Percentiles rank a stretch among this genome's conserved stretches.
phyloP scores from a whole-genome alignment of 2,888 invertebrate genomes.

The Nomada ruficornis region DNA sequence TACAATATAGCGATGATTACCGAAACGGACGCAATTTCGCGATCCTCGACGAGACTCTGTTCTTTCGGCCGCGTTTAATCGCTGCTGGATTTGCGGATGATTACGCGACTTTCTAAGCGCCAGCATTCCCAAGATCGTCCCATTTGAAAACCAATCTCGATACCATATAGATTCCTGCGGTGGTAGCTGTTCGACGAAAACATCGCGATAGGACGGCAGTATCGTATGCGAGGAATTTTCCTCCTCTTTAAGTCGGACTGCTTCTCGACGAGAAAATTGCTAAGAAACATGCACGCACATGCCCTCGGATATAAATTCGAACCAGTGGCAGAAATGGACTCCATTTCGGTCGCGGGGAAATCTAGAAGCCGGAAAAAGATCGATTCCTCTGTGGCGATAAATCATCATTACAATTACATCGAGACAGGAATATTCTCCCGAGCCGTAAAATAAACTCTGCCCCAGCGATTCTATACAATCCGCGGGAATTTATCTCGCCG shows the following conservation, averaged over 20 bases:
- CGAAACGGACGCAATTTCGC: constrained; percentile 55
- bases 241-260: not conserved
- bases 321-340: not conserved
- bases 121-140: not conserved
- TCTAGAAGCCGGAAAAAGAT: constrained; percentile 25
- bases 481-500: constrained; percentile 48
- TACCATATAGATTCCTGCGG: not conserved
- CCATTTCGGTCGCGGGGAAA: constrained; percentile 20
- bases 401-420: constrained; percentile 48
- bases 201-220: not conserved
- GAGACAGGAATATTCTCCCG: constrained; percentile 36
- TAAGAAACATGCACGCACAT: not conserved
- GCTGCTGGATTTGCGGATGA: constrained; percentile 8
- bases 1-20: constrained; percentile 72
- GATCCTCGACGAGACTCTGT: not conserved
- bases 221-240: not conserved
- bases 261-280: constrained; percentile 2
- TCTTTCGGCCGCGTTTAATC: constrained; percentile 2
- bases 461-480: constrained; percentile 35
- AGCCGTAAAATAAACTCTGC: constrained; percentile 55
- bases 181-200: not conserved
- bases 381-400: constrained; percentile 33
- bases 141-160: not conserved
- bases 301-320: not conserved
- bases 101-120: not conserved